Evolutionary conservation across 2,113 vertebrate genomes (phyloP).

Genomic region (Tenrec ecaudatus): DNA sequence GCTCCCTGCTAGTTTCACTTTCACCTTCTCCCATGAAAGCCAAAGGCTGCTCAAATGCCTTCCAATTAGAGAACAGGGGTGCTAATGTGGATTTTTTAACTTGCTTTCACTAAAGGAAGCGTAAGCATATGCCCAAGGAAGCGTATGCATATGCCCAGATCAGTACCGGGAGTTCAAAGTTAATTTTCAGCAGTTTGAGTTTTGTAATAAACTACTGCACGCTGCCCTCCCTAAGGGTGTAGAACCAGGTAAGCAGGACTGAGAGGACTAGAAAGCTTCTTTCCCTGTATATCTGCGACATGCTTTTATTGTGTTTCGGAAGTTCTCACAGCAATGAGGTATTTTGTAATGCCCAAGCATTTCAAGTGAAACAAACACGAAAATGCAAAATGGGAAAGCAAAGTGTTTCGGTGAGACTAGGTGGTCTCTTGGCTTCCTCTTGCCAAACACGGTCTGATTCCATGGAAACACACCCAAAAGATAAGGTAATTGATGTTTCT

Average conservation of each 20-base stretch:
- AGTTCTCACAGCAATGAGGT: not conserved
- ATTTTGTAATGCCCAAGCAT: not conserved
- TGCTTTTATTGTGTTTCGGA: not conserved
- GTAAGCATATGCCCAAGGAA: too few species aligned
- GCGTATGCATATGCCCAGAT: too few species aligned
- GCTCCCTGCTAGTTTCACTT: too few species aligned
- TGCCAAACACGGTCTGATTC: not conserved
- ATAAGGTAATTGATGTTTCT: not conserved
- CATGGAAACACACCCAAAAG: not conserved
- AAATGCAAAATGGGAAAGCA: not conserved
- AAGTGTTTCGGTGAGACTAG: not conserved
- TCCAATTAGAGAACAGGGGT: too few species aligned
- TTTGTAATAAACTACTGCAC: not conserved
- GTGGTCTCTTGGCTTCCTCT: not conserved
- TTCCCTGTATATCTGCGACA: not conserved
- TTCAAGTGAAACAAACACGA: not conserved
- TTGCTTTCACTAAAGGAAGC: too few species aligned
- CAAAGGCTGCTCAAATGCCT: too few species aligned
- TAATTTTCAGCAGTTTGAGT: not conserved
- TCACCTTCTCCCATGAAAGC: too few species aligned
- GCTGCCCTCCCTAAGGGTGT: not conserved
- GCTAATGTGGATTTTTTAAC: too few species aligned
- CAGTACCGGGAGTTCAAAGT: too few species aligned
- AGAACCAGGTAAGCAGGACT: not conserved
- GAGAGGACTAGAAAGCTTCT: not conserved